Evolutionary conservation across 1,140 invertebrate genomes (phyloP).

Genomic region (Apis cerana): DNA sequence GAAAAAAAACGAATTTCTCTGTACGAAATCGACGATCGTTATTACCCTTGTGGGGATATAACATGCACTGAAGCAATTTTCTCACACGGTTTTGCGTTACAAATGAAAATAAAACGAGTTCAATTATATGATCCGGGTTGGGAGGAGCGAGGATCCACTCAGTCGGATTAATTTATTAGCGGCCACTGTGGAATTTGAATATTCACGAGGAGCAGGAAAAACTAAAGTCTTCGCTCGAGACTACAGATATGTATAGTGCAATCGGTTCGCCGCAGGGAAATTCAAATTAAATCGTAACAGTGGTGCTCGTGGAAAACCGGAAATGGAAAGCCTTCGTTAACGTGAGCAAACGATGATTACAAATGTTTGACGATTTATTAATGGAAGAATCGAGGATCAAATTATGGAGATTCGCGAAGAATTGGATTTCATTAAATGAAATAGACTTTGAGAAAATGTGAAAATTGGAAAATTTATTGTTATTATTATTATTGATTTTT

Average conservation of each 20-base stretch:
- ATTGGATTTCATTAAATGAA: background rate
- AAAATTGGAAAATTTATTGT: too few relatives aligned
- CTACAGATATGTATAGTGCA: background rate
- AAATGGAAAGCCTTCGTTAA: background rate
- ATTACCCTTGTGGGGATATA: background rate
- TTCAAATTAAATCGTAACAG: conserved; percentile 14
- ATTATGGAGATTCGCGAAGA: background rate
- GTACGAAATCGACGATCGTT: conserved; percentile 2
- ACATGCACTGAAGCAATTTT: conserved; percentile 12
- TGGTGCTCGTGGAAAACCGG: background rate
- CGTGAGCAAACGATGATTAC: background rate
- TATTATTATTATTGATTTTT: too few relatives aligned
- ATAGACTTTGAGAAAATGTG: too few relatives aligned
- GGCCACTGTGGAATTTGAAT: conserved; percentile 30
- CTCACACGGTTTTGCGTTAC: background rate
- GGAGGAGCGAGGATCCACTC: conserved; percentile 11
- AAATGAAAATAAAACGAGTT: conserved; percentile 31
- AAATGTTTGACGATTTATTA: conserved; percentile 10
- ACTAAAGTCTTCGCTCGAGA: background rate
- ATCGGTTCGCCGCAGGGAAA: conserved; percentile 1
- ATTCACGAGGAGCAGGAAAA: conserved; percentile 26
- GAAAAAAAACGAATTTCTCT: background rate
- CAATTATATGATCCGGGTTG: conserved; percentile 27
- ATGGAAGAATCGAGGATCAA: background rate
- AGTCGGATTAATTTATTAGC: conserved; percentile 44